phyloP scores from a whole-genome alignment of 2,888 invertebrate species.

The Alloscopus bannaensis region DNA sequence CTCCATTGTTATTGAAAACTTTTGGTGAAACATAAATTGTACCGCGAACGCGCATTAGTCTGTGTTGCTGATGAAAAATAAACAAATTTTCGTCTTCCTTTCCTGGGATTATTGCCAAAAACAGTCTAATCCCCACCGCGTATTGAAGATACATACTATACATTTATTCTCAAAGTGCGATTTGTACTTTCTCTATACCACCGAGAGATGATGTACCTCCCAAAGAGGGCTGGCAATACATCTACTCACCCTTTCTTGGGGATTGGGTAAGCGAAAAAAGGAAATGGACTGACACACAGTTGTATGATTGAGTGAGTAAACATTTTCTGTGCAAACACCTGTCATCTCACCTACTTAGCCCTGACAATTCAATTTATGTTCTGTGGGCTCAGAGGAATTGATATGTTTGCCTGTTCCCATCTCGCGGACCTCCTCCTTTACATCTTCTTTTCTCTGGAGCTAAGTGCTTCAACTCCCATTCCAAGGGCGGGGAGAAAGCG shows the following conservation, averaged over 20 bases:
- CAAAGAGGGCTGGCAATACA: slow-evolving; percentile 1
- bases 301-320: slow-evolving; percentile 69
- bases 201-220: too few relatives aligned
- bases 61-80: background rate
- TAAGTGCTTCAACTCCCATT: slow-evolving; percentile 15
- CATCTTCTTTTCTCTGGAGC: background rate
- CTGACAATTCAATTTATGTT: slow-evolving; percentile 70
- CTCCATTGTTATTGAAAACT: too few relatives aligned
- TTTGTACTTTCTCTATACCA: too few relatives aligned
- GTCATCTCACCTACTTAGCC: slow-evolving; percentile 68
- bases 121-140: too few relatives aligned
- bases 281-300: slow-evolving; percentile 49
- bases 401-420: slow-evolving; percentile 54
- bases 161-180: too few relatives aligned
- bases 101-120: too few relatives aligned
- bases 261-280: slow-evolving; percentile 37
- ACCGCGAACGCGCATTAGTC: background rate
- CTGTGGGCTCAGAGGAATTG: slow-evolving; percentile 64
- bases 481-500: slow-evolving; percentile 8
- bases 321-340: slow-evolving; percentile 70
- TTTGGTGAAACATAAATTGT: slow-evolving; percentile 13
- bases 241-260: slow-evolving; percentile 12
- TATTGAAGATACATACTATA: too few relatives aligned
- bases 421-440: slow-evolving; percentile 1
- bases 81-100: background rate